Evolutionary conservation across 2,797 vertebrate genomes (phyloP), one percentile per base, ranked within the genome.

Genomic region (Sebastolobus altivelis): DNA sequence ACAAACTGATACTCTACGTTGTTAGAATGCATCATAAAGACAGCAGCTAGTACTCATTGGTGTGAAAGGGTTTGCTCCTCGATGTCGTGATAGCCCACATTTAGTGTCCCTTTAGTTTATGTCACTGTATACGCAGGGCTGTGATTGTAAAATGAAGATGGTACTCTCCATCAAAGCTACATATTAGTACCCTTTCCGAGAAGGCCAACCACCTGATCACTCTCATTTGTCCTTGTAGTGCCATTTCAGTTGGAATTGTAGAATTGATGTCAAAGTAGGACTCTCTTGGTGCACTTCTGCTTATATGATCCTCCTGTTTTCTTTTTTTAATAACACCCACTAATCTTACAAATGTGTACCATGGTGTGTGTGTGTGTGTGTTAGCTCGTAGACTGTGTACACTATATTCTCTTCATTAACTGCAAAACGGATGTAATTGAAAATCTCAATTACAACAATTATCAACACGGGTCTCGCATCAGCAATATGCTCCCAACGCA

Each of bases 361-460:
- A 18, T 33, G 52, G 33, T 71, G 37, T 77, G n/a, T 69, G 7
- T 55, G n/a, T 31, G 62, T 55, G n/a, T 31, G 62, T 54, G 37
- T 40, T 3, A n/a, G 43, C n/a, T 72, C 40, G 29, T 59, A 16
- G 33, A 46, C 12, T 22, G 12, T 59, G 18, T 16, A 37, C 67
- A 35, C 52, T 20, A 75, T 61, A 60, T 72, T 72, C 59, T 80
- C 65, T 75, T 79, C 73, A 87, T 86, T 70, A 80, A 38, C 65
- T 66, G 78, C 74, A 83, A 81, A 87, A 83, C 20, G 14, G 74
- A 83, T 87, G 65, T 75, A 89, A 93, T 83, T 89, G 92, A 87
- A 93, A 90, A 94, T 92, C 86, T 93, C 87, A 90, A 91, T 93
- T 89, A 89, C 40, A 81, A 66, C 75, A 79, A 71, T 65, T 62